Conservation (phyloP, 2,797 vertebrate genomes). For the Pseudocheirus occidentalis region DNA sequence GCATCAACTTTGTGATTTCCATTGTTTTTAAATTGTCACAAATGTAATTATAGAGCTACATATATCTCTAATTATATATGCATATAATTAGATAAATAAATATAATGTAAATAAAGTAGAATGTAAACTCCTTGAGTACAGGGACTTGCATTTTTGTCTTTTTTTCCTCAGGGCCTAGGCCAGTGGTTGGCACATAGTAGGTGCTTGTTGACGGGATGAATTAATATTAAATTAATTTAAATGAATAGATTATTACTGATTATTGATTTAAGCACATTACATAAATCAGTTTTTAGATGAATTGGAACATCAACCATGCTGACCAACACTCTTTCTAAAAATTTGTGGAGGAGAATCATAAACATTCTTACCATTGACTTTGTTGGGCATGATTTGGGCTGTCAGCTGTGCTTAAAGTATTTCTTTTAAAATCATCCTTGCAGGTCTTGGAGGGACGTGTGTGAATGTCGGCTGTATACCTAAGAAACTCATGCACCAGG, state of each 20-base stretch:
- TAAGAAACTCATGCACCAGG: conserved; percentile 90
- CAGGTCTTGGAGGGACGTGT: conserved; percentile 88
- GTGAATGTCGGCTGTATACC: conserved; percentile 88
- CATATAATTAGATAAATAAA: not conserved
- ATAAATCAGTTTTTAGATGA: not conserved
- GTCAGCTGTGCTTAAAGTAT: not conserved
- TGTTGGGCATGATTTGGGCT: not conserved
- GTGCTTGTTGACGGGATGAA: not conserved
- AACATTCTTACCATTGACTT: conserved; percentile 11
- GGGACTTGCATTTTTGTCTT: not conserved
- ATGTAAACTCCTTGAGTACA: not conserved
- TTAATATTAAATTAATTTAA: not conserved
- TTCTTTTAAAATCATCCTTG: conserved; percentile 23
- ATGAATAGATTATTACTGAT: not conserved
- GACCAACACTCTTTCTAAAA: not conserved
- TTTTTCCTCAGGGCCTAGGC: not conserved
- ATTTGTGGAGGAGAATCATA: not conserved
- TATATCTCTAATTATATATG: too few relatives aligned
- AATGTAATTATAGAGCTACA: not conserved
- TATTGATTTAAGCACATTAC: not conserved
- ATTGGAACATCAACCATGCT: not conserved
- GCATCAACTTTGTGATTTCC: not conserved
- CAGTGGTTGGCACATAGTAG: not conserved
- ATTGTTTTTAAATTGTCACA: not conserved
- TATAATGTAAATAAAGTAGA: not conserved